These are phyloP conservation scores for Dendrolimus houi DNA, from an alignment of 2,888 invertebrate genomes.

Conservation along the genomic window DNA sequence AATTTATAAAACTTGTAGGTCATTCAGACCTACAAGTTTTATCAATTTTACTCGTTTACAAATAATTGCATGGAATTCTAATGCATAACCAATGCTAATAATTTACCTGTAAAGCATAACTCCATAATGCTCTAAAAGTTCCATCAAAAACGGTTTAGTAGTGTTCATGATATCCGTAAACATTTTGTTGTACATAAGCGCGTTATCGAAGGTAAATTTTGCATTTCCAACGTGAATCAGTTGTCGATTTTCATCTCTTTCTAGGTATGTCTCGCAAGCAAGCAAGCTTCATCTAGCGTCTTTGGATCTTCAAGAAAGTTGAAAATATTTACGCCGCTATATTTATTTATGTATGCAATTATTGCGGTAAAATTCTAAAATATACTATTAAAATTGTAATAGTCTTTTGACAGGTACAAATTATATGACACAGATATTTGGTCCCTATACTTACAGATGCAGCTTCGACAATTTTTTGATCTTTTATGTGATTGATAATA, in stretches of 20 bases:
- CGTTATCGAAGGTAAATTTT: constrained; percentile 36
- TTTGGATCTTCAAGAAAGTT: constrained; percentile 28
- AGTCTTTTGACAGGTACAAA: too few species aligned
- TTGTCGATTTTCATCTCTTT: constrained; percentile 60
- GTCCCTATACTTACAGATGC: too few species aligned
- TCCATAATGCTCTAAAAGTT: constrained; percentile 76
- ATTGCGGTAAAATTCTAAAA: constrained; percentile 46
- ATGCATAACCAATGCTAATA: too few species aligned
- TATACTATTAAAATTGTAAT: too few species aligned
- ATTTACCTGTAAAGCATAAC: constrained; percentile 78
- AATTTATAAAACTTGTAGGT: too few species aligned
- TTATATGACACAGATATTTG: too few species aligned
- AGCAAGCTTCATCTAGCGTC: constrained; percentile 15
- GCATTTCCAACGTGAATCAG: constrained; percentile 50
- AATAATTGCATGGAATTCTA: too few species aligned
- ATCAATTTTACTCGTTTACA: too few species aligned
- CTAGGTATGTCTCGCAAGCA: constrained; percentile 27
- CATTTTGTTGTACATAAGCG: constrained; percentile 77
- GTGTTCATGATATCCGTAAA: constrained; percentile 81
- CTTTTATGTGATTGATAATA: constrained; percentile 33
- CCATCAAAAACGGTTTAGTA: constrained; percentile 76
- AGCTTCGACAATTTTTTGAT: neutral
- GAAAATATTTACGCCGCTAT: constrained; percentile 32
- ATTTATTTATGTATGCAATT: constrained; percentile 39
- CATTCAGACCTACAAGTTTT: too few species aligned